phyloP scores from a whole-genome alignment of 2,888 invertebrate genomes.

The Podabrus alpinus region DNA sequence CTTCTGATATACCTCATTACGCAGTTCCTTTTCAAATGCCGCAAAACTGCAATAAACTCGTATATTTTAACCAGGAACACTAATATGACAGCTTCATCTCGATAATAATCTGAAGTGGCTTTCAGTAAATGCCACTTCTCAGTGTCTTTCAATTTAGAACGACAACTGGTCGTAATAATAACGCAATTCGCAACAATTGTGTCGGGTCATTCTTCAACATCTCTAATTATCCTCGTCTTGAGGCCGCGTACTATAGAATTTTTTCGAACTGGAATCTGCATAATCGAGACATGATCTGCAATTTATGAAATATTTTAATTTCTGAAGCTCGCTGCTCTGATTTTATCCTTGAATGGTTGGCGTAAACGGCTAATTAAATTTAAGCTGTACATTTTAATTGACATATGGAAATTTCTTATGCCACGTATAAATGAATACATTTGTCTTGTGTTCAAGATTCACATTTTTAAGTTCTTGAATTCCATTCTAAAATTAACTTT shows the following conservation, averaged over 20 bases:
- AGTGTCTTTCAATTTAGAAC: conserved; percentile 5
- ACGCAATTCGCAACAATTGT: conserved; percentile 8
- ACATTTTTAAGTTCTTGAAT: not conserved
- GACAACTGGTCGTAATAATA: conserved; percentile 11
- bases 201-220: conserved; percentile 11
- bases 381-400: not conserved
- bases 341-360: not conserved
- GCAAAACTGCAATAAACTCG: not conserved
- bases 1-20: not conserved
- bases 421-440: not conserved
- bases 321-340: not conserved
- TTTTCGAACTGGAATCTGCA: not conserved
- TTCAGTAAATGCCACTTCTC: conserved; percentile 1
- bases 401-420: not conserved
- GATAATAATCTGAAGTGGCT: conserved; percentile 9
- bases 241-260: not conserved
- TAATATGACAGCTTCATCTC: not conserved
- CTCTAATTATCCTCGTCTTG: not conserved
- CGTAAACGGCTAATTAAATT: not conserved
- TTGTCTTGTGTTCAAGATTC: not conserved
- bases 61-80: not conserved
- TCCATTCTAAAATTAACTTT: conserved; percentile 2
- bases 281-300: not conserved
- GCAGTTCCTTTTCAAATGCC: not conserved
- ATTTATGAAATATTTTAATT: not conserved